Percentiles rank a stretch among this genome's conserved stretches.
These are phyloP conservation scores for Pseudomyrmex dendroicus DNA, from an alignment of 1,140 invertebrate species.

Conservation along the genomic window DNA sequence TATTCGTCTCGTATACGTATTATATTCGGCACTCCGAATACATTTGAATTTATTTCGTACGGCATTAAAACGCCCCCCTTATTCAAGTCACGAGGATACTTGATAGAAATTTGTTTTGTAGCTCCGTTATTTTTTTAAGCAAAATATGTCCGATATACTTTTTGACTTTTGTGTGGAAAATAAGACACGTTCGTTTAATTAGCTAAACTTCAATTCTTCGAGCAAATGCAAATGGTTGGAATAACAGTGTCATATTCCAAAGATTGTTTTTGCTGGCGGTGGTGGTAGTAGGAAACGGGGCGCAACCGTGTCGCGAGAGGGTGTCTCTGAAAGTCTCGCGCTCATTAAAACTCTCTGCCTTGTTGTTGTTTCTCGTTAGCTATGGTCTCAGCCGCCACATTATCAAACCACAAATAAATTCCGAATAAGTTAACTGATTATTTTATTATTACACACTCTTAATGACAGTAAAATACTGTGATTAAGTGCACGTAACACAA, in stretches of 20 bases:
- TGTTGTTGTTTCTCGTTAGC: neutral
- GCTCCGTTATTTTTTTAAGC: neutral
- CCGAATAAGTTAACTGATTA: neutral
- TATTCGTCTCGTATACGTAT: neutral
- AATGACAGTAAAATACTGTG: neutral
- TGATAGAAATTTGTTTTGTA: neutral
- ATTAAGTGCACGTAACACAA: neutral
- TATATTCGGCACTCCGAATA: neutral
- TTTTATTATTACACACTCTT: neutral
- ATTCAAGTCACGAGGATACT: neutral
- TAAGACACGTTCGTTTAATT: slow-evolving; percentile 46
- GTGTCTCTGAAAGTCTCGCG: slow-evolving; percentile 58
- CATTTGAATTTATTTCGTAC: neutral
- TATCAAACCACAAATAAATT: neutral
- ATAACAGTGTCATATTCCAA: slow-evolving; percentile 69
- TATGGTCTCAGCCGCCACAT: neutral
- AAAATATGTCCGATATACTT: too few relatives aligned
- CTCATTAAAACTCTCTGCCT: slow-evolving; percentile 53
- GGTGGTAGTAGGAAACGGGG: slow-evolving; percentile 8
- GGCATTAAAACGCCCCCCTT: neutral
- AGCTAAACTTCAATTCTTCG: slow-evolving; percentile 53
- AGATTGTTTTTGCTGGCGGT: slow-evolving; percentile 7
- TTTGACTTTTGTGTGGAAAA: too few relatives aligned
- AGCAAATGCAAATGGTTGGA: slow-evolving; percentile 47
- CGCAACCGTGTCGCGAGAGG: slow-evolving; percentile 2